phyloP scores from a whole-genome alignment of 2,888 invertebrate genomes.

The Nymphalis urticae region DNA sequence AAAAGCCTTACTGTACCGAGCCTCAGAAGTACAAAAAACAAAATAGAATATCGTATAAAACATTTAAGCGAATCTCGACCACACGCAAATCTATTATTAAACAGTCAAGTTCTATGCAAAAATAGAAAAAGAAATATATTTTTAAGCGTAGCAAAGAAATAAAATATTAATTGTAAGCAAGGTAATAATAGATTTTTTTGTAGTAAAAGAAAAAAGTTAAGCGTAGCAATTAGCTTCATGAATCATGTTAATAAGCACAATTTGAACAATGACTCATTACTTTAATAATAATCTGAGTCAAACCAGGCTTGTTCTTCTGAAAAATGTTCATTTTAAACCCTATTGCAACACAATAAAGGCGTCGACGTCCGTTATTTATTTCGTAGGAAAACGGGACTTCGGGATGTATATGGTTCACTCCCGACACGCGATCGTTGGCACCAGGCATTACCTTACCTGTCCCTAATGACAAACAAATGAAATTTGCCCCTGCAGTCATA shows the following conservation, averaged over 20 bases:
- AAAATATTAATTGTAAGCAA: neutral
- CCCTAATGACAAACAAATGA: conserved; percentile 67
- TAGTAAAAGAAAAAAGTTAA: conserved; percentile 12
- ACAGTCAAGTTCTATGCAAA: no score
- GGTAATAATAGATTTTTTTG: conserved; percentile 18
- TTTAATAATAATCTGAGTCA: conserved; percentile 61
- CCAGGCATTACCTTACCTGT: conserved; percentile 60
- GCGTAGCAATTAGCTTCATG: conserved; percentile 42
- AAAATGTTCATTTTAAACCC: conserved; percentile 44
- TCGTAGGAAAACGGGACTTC: conserved; percentile 38
- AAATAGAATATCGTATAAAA: no score
- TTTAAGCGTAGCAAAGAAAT: no score
- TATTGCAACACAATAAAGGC: conserved; percentile 35
- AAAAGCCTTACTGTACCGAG: no score
- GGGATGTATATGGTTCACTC: conserved; percentile 48
- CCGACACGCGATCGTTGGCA: conserved; percentile 67
- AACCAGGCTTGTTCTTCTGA: conserved; percentile 39
- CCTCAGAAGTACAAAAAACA: no score
- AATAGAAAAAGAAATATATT: no score
- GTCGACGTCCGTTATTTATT: conserved; percentile 6
- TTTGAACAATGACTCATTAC: conserved; percentile 72
- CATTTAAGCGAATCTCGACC: no score
- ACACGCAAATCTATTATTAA: no score
- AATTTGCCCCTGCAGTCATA: conserved; percentile 51
- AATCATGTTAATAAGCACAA: conserved; percentile 65